Conservation (phyloP, 2,113 vertebrate species). For the Cyphomyrus plagiostoma region DNA sequence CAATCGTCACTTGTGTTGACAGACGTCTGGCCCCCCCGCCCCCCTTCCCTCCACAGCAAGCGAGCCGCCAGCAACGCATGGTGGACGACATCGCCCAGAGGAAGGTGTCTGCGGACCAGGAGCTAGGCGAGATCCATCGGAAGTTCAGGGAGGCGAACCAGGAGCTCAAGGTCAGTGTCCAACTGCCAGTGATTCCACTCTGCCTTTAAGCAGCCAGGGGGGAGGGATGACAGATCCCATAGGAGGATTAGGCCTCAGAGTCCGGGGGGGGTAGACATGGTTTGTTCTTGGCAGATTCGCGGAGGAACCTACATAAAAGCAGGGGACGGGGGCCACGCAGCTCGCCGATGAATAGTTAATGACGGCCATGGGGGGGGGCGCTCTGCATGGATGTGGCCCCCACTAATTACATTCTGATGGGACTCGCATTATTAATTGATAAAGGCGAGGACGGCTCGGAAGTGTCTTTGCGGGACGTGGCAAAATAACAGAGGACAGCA, state of each 20-base stretch:
- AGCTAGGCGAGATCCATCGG: slow-evolving; percentile 69
- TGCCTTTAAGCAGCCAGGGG: slow-evolving; percentile 62
- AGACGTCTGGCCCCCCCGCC: background rate
- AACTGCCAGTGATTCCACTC: slow-evolving; percentile 52
- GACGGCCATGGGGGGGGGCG: slow-evolving; percentile 77
- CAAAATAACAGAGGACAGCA: slow-evolving; percentile 85
- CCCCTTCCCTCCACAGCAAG: slow-evolving; percentile 54
- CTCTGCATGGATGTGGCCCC: slow-evolving; percentile 87
- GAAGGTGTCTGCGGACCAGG: slow-evolving; percentile 63
- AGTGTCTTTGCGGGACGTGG: slow-evolving; percentile 84
- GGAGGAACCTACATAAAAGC: slow-evolving; percentile 66
- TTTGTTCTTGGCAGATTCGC: slow-evolving; percentile 37
- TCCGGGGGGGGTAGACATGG: slow-evolving; percentile 26
- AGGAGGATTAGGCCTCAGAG: slow-evolving; percentile 68
- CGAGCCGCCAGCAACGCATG: slow-evolving; percentile 67
- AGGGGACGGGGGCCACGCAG: slow-evolving; percentile 73
- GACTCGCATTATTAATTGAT: slow-evolving; percentile 99
- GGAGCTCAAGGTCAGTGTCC: slow-evolving; percentile 78
- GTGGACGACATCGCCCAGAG: slow-evolving; percentile 66
- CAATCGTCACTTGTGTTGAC: background rate
- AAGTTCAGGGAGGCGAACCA: slow-evolving; percentile 75
- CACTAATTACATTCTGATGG: slow-evolving; percentile 95
- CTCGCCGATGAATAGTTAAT: slow-evolving; percentile 98
- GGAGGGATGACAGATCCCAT: slow-evolving; percentile 66
- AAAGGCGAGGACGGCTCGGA: slow-evolving; percentile 82